Conservation (phyloP, 2,113 vertebrate genomes). For the Cryptotis parvus region DNA sequence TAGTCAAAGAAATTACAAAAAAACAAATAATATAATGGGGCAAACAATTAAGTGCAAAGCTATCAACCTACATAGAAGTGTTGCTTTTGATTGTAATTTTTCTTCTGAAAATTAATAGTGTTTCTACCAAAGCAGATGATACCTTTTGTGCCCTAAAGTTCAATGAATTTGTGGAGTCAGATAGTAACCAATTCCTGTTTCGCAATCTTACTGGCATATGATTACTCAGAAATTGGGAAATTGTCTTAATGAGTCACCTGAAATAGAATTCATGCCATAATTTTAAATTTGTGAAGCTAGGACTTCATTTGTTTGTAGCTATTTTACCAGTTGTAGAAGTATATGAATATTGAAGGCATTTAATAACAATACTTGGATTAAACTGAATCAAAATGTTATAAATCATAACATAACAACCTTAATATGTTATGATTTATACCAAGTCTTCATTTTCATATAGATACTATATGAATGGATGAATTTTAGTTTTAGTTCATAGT, state of each 20-base stretch:
- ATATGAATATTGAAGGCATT: background rate
- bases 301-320: background rate
- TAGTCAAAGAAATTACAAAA: background rate
- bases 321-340: background rate
- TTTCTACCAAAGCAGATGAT: slow-evolving; percentile 21
- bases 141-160: background rate
- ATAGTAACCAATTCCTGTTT: background rate
- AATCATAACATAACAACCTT: slow-evolving; percentile 25
- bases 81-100: background rate
- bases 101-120: background rate
- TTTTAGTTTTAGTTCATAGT: slow-evolving; percentile 30
- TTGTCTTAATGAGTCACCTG: background rate
- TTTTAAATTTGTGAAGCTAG: background rate
- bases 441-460: background rate
- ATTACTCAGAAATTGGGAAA: background rate
- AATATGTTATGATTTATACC: background rate
- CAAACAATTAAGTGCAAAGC: background rate
- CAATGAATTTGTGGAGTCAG: background rate
- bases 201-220: background rate
- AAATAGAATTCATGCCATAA: background rate
- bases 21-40: background rate
- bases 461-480: background rate
- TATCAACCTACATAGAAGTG: background rate
- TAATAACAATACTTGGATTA: slow-evolving; percentile 52
- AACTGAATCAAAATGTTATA: slow-evolving; percentile 42